Percentiles rank a stretch among this genome's conserved stretches.
These are phyloP conservation scores for Himalopsyche anomala DNA, from an alignment of 2,888 invertebrate genomes.

Conservation along the genomic window DNA sequence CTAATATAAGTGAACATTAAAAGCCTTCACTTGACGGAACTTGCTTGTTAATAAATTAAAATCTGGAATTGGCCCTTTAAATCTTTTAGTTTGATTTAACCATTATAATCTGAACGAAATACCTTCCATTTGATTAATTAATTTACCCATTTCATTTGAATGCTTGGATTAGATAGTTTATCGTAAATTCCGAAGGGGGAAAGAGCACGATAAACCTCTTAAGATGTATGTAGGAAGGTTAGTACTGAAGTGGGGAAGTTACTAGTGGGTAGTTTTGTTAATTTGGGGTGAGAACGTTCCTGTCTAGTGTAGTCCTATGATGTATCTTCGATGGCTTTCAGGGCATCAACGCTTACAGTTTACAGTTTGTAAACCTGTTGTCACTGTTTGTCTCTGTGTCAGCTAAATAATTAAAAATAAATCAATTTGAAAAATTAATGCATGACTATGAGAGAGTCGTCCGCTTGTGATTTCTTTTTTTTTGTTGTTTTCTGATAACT, in stretches of 20 bases:
- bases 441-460: no score
- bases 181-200: neutral
- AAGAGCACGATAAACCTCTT: slow-evolving; percentile 18
- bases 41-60: no score
- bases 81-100: no score
- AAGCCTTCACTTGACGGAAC: no score
- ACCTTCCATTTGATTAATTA: neutral
- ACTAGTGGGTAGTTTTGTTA: slow-evolving; percentile 57
- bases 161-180: neutral
- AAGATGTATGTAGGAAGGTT: slow-evolving; percentile 18
- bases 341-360: neutral
- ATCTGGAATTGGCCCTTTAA: no score
- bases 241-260: slow-evolving; percentile 57
- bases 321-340: neutral
- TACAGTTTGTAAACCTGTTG: neutral
- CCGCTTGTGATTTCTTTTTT: no score
- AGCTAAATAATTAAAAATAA: no score
- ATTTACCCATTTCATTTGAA: slow-evolving; percentile 18
- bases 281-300: slow-evolving; percentile 56
- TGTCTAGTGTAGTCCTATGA: slow-evolving; percentile 10
- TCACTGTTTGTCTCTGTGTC: neutral
- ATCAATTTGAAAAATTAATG: no score
- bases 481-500: no score
- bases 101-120: neutral
- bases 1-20: no score